Percentiles rank a stretch among this genome's conserved stretches.
Evolutionary conservation across 2,113 vertebrate genomes (phyloP).

Genomic region (Rhea americana): DNA sequence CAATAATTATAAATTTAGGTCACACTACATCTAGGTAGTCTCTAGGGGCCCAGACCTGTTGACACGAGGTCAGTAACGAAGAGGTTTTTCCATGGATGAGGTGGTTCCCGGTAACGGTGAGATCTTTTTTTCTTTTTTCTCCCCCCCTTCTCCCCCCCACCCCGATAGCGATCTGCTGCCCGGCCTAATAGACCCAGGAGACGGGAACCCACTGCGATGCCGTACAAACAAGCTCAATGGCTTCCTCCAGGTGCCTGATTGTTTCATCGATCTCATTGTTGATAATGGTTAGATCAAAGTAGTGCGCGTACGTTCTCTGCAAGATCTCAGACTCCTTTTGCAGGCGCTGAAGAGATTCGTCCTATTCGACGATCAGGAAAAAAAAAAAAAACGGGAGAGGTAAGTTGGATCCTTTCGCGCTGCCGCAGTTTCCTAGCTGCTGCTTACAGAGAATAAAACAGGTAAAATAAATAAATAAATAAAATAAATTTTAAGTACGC

Average conservation of each 20-base stretch:
- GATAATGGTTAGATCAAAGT: constrained; percentile 99
- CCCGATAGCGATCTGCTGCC: constrained; percentile 31
- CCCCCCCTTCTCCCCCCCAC: constrained; percentile 15
- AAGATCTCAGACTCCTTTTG: constrained; percentile 98
- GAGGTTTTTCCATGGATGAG: constrained; percentile 82
- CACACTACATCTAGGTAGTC: constrained; percentile 92
- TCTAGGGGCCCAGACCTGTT: constrained; percentile 85
- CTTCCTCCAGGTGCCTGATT: constrained; percentile 96
- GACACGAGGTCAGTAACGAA: constrained; percentile 81
- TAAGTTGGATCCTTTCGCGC: not conserved
- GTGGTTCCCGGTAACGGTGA: constrained; percentile 77
- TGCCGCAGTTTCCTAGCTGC: not conserved
- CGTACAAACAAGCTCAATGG: constrained; percentile 94
- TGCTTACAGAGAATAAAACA: not conserved
- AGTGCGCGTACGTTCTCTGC: constrained; percentile 98
- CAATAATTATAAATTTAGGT: constrained; percentile 95
- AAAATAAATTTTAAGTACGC: not conserved
- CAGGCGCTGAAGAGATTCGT: constrained; percentile 96
- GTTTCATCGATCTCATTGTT: constrained; percentile 99
- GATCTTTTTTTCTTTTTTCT: constrained; percentile 49
- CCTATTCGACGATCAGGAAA: constrained; percentile 72
- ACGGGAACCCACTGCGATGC: constrained; percentile 97
- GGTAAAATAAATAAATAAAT: not conserved
- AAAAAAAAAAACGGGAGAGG: constrained; percentile 28
- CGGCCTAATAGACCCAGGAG: constrained; percentile 95